Evolutionary conservation across 1,140 invertebrate genomes (phyloP).

Genomic region (Cydia splendana): DNA sequence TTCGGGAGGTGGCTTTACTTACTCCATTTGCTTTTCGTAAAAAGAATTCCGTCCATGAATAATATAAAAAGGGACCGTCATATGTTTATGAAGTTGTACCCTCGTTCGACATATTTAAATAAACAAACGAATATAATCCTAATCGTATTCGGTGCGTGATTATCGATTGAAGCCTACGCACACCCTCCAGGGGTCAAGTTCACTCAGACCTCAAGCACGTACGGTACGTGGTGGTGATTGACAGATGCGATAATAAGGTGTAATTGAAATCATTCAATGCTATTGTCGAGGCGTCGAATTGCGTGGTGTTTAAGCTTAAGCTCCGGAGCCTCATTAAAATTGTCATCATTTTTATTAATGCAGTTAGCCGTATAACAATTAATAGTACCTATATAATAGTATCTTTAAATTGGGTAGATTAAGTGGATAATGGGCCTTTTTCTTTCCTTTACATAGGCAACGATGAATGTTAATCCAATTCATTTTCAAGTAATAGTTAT

Average conservation of each 20-base stretch:
- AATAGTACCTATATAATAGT: neutral
- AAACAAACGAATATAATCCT: neutral
- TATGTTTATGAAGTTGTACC: neutral
- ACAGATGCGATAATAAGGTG: neutral
- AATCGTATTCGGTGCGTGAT: neutral
- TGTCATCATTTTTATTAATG: neutral
- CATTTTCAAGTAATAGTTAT: too few relatives aligned
- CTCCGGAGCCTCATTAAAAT: neutral
- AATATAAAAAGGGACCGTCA: neutral
- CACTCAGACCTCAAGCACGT: neutral
- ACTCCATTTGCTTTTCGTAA: neutral
- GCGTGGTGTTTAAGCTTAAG: neutral
- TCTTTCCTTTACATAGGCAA: too few relatives aligned
- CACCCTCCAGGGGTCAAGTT: neutral
- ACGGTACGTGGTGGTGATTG: neutral
- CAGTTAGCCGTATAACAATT: neutral
- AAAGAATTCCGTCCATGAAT: neutral
- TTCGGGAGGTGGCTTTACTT: too few relatives aligned
- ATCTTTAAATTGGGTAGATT: neutral
- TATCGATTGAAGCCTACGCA: neutral
- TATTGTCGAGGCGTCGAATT: neutral
- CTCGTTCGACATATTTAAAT: neutral
- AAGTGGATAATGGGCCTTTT: neutral
- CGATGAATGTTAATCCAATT: too few relatives aligned
- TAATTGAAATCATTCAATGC: conserved; percentile 1